A percentile compares a stretch with the other conserved stretches of the same genome.
phyloP scores from a whole-genome alignment of 2,113 vertebrate species.

The Cryptomyrus ogoouensis region DNA sequence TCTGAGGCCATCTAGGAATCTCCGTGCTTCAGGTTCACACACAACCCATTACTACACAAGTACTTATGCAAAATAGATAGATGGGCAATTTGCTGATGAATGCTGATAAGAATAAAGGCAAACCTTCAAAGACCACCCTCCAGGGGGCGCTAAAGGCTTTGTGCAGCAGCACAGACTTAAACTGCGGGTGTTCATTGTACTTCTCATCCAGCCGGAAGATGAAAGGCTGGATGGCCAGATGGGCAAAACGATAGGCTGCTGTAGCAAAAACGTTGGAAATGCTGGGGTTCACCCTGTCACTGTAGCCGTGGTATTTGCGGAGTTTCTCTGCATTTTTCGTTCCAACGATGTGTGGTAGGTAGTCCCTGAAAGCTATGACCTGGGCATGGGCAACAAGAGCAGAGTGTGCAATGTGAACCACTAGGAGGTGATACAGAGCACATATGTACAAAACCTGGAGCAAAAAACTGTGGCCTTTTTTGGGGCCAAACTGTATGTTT shows the following conservation, averaged over 20 bases:
- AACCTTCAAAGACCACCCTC: conserved; percentile 76
- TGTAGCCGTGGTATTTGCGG: conserved; percentile 59
- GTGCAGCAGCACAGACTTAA: conserved; percentile 61
- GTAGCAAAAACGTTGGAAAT: conserved; percentile 77
- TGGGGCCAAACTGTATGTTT: neutral
- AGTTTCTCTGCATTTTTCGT: conserved; percentile 37
- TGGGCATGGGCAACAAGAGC: conserved; percentile 34
- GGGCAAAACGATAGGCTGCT: conserved; percentile 78
- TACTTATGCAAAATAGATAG: neutral
- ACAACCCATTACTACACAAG: neutral
- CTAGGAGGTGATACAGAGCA: neutral
- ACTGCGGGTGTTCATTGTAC: conserved; percentile 47
- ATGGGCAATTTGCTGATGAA: neutral
- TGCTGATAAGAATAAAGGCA: neutral
- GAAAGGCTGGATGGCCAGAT: conserved; percentile 69
- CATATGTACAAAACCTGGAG: neutral
- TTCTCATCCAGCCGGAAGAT: conserved; percentile 59
- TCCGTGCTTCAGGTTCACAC: neutral
- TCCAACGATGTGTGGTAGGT: conserved; percentile 68
- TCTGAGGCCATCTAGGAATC: neutral
- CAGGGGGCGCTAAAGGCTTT: conserved; percentile 71
- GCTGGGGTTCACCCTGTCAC: conserved; percentile 64
- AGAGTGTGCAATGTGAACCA: neutral
- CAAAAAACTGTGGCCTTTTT: neutral
- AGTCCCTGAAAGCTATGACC: conserved; percentile 79